Conservation (phyloP, 1,140 invertebrate species). For the Camponotus pennsylvanicus region DNA sequence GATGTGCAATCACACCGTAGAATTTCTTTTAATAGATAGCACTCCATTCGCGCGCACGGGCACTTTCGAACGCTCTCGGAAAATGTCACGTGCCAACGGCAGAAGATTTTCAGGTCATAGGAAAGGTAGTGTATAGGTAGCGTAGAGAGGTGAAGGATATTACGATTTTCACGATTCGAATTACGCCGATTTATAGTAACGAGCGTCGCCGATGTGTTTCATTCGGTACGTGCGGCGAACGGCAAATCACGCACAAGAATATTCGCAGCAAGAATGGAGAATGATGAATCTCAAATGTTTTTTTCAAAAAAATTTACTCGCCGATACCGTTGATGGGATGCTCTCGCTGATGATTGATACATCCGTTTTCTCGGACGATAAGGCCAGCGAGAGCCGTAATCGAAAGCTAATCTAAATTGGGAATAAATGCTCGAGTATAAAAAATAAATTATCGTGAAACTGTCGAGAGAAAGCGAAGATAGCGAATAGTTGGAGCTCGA, state of each 20-base stretch:
- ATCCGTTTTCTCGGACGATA: not conserved
- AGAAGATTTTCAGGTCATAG: slow-evolving; percentile 4
- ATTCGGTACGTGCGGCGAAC: slow-evolving; percentile 13
- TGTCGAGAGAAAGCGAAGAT: not conserved
- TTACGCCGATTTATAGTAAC: slow-evolving; percentile 42
- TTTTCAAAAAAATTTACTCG: slow-evolving; percentile 37
- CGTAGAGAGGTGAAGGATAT: slow-evolving; percentile 5
- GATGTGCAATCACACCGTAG: slow-evolving; percentile 33
- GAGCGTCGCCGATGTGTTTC: slow-evolving; percentile 22
- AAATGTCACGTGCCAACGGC: slow-evolving; percentile 43
- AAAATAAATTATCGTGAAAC: not conserved
- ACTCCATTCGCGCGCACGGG: not conserved
- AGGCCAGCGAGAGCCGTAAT: not conserved
- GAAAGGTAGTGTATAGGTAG: too few relatives aligned
- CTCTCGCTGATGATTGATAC: slow-evolving; percentile 11
- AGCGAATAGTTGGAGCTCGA: not conserved
- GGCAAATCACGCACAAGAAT: slow-evolving; percentile 22
- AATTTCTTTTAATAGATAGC: slow-evolving; percentile 46
- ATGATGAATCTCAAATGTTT: slow-evolving; percentile 17
- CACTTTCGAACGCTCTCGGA: slow-evolving; percentile 3
- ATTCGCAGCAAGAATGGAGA: not conserved
- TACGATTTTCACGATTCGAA: slow-evolving; percentile 41
- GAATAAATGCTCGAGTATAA: not conserved
- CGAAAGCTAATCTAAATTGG: slow-evolving; percentile 13
- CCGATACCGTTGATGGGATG: slow-evolving; percentile 20